A percentile compares a stretch with the other conserved stretches of the same genome.
phyloP scores from a whole-genome alignment of 2,888 invertebrate species.

The Leptinotarsa peninsularis region DNA sequence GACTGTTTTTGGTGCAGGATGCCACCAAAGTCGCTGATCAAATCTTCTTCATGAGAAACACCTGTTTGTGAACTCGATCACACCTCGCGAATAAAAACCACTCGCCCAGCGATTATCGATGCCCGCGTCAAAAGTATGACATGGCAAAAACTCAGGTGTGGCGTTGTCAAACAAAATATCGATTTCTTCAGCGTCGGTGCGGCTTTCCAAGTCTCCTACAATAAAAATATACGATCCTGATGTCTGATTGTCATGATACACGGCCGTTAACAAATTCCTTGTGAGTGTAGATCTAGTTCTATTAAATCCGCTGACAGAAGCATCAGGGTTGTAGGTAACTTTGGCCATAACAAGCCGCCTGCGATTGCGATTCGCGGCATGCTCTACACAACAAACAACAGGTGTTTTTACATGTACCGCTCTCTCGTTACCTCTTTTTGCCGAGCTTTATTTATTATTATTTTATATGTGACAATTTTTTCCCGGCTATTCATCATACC shows the following conservation, averaged over 20 bases:
- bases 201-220: conserved; percentile 41
- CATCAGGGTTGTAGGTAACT: conserved; percentile 54
- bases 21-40: not conserved
- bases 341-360: conserved; percentile 57
- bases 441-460: conserved; percentile 57
- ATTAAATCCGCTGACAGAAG: conserved; percentile 48
- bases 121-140: conserved; percentile 53
- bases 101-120: conserved; percentile 50
- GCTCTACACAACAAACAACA: conserved; percentile 57
- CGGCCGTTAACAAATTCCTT: conserved; percentile 58
- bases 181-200: conserved; percentile 38
- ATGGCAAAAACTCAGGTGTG: conserved; percentile 41
- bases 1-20: not conserved
- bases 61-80: conserved; percentile 48
- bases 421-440: conserved; percentile 58
- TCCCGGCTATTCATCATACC: conserved; percentile 52
- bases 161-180: conserved; percentile 43
- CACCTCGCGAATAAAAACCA: conserved; percentile 48
- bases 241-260: conserved; percentile 60
- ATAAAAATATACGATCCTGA: conserved; percentile 50
- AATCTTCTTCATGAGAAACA: not conserved
- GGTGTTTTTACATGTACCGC: conserved; percentile 57
- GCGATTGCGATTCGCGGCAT: conserved; percentile 58
- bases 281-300: conserved; percentile 60
- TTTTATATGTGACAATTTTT: conserved; percentile 57